Conservation (phyloP, 2,113 vertebrate genomes). For the Paraplagusia blochii region DNA sequence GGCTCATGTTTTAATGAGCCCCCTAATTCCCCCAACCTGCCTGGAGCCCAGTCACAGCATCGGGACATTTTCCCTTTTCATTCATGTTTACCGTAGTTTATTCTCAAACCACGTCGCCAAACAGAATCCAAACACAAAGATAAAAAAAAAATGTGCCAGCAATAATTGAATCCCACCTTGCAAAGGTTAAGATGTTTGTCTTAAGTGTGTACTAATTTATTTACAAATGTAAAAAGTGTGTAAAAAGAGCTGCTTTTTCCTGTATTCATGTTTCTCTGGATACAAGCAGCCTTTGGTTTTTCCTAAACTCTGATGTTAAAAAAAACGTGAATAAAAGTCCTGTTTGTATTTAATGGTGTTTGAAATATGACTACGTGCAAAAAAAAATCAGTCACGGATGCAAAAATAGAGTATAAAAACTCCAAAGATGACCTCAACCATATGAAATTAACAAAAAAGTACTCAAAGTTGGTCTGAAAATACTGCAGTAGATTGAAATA, state of each 20-base stretch:
- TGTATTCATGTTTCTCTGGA: slow-evolving; percentile 56
- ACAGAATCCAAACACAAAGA: slow-evolving; percentile 23
- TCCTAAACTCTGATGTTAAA: slow-evolving; percentile 55
- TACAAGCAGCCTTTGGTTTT: slow-evolving; percentile 62
- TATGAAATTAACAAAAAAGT: no score
- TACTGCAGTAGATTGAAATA: no score
- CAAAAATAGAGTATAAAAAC: no score
- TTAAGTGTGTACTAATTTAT: slow-evolving; percentile 17
- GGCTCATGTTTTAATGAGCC: slow-evolving; percentile 61
- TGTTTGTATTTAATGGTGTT: slow-evolving; percentile 50
- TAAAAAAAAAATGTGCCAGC: slow-evolving; percentile 31
- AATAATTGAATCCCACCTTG: slow-evolving; percentile 16
- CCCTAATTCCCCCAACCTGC: slow-evolving; percentile 54
- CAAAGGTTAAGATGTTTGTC: slow-evolving; percentile 19
- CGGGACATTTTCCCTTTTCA: slow-evolving; percentile 1
- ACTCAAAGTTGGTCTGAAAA: no score
- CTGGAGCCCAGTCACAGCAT: neutral
- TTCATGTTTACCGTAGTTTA: slow-evolving; percentile 6
- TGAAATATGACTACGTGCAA: no score
- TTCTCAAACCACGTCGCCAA: slow-evolving; percentile 24
- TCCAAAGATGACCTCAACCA: no score
- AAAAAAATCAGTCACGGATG: no score
- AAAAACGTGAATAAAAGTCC: slow-evolving; percentile 58
- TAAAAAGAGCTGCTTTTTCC: slow-evolving; percentile 53
- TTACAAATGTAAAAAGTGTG: slow-evolving; percentile 13